These are phyloP conservation scores for Cephonodes hylas DNA, from an alignment of 2,888 invertebrate genomes.

Conservation along the genomic window DNA sequence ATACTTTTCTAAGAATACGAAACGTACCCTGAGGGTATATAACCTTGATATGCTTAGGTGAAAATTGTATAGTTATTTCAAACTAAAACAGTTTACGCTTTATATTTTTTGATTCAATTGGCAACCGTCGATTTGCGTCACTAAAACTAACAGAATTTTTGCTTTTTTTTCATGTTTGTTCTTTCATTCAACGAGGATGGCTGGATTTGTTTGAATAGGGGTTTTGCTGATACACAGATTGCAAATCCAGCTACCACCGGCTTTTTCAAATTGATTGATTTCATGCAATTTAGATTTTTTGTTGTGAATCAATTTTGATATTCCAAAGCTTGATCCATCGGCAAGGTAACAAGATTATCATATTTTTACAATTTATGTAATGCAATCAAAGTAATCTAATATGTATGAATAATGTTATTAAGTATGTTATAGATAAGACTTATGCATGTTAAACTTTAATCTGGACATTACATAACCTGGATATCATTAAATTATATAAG, in stretches of 20 bases:
- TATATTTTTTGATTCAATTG: neutral
- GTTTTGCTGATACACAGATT: conserved; percentile 3
- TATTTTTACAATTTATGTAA: too few relatives aligned
- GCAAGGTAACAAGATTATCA: too few relatives aligned
- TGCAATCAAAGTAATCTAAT: too few relatives aligned
- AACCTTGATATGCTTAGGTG: neutral
- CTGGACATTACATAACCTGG: too few relatives aligned
- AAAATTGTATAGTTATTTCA: neutral
- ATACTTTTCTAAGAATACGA: neutral
- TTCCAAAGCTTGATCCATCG: too few relatives aligned
- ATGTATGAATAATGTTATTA: too few relatives aligned
- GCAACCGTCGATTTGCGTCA: neutral
- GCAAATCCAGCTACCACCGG: neutral
- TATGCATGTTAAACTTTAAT: neutral
- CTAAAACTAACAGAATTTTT: conserved; percentile 1
- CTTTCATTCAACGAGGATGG: neutral
- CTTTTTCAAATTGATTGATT: neutral
- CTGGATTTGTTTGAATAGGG: conserved; percentile 6
- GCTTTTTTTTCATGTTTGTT: neutral
- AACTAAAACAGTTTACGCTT: neutral
- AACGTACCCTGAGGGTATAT: neutral
- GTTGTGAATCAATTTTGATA: neutral
- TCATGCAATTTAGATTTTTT: neutral
- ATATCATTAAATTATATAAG: too few relatives aligned
- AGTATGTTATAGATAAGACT: neutral